These are phyloP conservation scores for Pomatorhinus ruficollis DNA, from an alignment of 2,113 vertebrate genomes.

Conservation along the genomic window DNA sequence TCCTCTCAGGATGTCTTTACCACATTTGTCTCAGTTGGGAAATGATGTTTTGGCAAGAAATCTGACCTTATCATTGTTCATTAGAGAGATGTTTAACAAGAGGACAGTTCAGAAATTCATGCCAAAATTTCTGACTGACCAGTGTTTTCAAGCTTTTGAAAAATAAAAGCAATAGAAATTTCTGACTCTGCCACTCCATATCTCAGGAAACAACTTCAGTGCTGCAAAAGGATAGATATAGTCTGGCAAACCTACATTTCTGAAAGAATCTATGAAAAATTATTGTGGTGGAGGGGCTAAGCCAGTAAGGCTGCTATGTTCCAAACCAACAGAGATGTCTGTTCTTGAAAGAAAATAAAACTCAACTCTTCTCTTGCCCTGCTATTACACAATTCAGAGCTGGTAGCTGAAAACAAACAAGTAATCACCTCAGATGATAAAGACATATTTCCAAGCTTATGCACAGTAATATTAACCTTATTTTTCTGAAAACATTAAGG, in stretches of 20 bases:
- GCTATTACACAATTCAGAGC: not conserved
- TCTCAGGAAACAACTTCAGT: not conserved
- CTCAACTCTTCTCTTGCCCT: not conserved
- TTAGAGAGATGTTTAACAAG: not conserved
- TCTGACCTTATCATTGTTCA: not conserved
- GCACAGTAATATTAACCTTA: not conserved
- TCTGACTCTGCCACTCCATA: fast-evolving
- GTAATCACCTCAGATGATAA: not conserved
- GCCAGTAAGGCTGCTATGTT: not conserved
- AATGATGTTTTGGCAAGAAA: not conserved
- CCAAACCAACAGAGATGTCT: not conserved
- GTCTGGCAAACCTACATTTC: not conserved
- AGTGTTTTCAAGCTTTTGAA: not conserved
- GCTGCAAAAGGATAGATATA: not conserved
- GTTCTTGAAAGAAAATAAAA: not conserved
- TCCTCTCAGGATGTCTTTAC: not conserved
- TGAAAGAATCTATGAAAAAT: not conserved
- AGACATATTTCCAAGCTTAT: not conserved
- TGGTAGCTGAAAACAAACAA: not conserved
- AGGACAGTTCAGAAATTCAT: not conserved
- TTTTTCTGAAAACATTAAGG: not conserved
- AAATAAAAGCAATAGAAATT: not conserved
- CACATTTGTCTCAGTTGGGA: not conserved
- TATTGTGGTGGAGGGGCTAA: not conserved
- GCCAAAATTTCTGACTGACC: not conserved